phyloP scores from a whole-genome alignment of 2,888 invertebrate species.

The Megastigmus dorsalis region DNA sequence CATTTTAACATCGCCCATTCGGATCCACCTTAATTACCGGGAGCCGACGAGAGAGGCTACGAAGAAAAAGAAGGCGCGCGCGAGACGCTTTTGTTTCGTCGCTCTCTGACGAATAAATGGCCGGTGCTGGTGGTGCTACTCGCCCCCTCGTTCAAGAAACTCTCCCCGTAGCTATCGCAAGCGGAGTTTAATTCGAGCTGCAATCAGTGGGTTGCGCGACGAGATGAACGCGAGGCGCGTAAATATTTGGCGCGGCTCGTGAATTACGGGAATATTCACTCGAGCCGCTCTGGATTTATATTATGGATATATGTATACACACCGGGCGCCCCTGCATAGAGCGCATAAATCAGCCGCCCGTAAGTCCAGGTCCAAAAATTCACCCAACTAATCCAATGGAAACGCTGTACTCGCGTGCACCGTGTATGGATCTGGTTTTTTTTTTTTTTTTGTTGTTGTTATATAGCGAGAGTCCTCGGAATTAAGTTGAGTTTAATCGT shows the following conservation, averaged over 20 bases:
- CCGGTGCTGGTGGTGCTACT: too few species aligned
- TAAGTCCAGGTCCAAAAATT: not conserved
- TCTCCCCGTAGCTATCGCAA: too few species aligned
- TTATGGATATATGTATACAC: too few species aligned
- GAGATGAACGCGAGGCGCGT: constrained; percentile 60
- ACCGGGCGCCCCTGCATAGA: too few species aligned
- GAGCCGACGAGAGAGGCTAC: not conserved
- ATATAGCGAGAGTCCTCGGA: too few species aligned
- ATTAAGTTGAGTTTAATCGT: constrained; percentile 74
- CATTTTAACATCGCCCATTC: constrained; percentile 48
- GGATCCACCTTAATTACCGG: constrained; percentile 35
- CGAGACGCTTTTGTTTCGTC: not conserved
- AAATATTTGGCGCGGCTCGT: constrained; percentile 64
- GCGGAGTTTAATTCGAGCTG: constrained; percentile 43
- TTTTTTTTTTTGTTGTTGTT: too few species aligned
- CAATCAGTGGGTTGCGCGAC: constrained; percentile 51
- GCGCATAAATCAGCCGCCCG: constrained; percentile 45
- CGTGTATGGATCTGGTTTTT: too few species aligned
- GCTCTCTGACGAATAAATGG: too few species aligned
- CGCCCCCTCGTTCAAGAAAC: too few species aligned
- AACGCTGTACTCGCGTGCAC: not conserved
- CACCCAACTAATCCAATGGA: constrained; percentile 14
- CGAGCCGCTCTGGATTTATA: constrained; percentile 70
- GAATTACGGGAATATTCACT: constrained; percentile 69
- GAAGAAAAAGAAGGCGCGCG: not conserved